phyloP scores from a whole-genome alignment of 2,888 invertebrate genomes.

The Euzophera pinguis region DNA sequence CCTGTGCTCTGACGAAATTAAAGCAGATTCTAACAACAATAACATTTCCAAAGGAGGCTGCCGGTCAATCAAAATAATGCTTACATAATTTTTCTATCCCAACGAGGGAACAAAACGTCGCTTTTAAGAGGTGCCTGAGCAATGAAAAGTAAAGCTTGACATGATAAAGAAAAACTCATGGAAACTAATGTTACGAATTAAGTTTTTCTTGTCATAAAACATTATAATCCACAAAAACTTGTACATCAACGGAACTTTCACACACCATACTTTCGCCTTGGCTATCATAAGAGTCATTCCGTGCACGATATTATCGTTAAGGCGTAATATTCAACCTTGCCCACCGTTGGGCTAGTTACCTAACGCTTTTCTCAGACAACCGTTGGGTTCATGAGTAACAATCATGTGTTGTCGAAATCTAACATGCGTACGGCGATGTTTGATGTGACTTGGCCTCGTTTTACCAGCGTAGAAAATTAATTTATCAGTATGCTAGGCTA shows the following conservation, averaged over 20 bases:
- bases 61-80: no score
- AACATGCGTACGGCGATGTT: background rate
- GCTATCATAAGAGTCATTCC: slow-evolving; percentile 3
- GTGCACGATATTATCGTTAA: slow-evolving; percentile 8
- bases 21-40: no score
- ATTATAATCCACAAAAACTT: background rate
- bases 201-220: no score
- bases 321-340: background rate
- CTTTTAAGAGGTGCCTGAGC: no score
- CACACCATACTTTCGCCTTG: slow-evolving; percentile 7
- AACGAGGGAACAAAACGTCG: no score
- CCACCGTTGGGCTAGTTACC: background rate
- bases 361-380: background rate
- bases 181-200: no score
- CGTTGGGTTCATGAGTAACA: background rate
- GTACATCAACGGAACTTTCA: slow-evolving; percentile 6
- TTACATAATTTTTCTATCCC: no score
- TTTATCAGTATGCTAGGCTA: no score
- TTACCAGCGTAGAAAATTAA: background rate
- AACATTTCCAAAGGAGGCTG: no score
- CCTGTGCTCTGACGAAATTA: no score
- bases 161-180: no score
- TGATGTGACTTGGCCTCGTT: slow-evolving; percentile 1
- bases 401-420: slow-evolving; percentile 7
- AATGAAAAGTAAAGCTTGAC: no score